phyloP scores from a whole-genome alignment of 2,888 invertebrate genomes.

The Tipula unca region DNA sequence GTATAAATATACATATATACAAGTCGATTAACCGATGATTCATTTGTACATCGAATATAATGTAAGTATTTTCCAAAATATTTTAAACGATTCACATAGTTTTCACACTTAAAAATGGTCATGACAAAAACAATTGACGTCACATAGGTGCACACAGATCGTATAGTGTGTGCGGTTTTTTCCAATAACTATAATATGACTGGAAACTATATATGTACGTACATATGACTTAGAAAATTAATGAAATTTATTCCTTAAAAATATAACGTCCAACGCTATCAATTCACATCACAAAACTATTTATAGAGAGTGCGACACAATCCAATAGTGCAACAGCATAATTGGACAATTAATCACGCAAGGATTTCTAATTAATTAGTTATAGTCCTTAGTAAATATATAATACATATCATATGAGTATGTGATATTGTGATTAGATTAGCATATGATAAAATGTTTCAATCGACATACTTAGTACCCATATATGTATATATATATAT shows the following conservation, averaged over 20 bases:
- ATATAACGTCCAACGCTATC: too few species aligned
- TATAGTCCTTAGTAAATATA: not conserved
- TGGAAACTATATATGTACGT: too few species aligned
- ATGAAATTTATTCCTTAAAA: not conserved
- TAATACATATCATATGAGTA: too few species aligned
- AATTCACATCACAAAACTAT: not conserved
- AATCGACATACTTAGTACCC: too few species aligned
- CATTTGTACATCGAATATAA: not conserved
- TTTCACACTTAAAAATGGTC: too few species aligned
- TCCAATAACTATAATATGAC: too few species aligned
- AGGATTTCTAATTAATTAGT: not conserved
- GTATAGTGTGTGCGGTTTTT: too few species aligned
- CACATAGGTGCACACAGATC: too few species aligned
- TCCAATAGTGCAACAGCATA: not conserved
- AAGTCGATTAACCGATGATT: not conserved
- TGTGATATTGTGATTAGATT: not conserved
- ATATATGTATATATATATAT: not conserved
- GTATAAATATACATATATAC: not conserved
- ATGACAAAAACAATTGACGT: too few species aligned
- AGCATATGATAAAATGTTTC: not conserved
- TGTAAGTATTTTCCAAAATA: too few species aligned
- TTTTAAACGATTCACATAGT: too few species aligned
- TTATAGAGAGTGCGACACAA: not conserved
- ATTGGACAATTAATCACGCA: not conserved
- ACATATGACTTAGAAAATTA: not conserved